phyloP scores from a whole-genome alignment of 2,797 vertebrate species.

The Neomorphus geoffroyi region DNA sequence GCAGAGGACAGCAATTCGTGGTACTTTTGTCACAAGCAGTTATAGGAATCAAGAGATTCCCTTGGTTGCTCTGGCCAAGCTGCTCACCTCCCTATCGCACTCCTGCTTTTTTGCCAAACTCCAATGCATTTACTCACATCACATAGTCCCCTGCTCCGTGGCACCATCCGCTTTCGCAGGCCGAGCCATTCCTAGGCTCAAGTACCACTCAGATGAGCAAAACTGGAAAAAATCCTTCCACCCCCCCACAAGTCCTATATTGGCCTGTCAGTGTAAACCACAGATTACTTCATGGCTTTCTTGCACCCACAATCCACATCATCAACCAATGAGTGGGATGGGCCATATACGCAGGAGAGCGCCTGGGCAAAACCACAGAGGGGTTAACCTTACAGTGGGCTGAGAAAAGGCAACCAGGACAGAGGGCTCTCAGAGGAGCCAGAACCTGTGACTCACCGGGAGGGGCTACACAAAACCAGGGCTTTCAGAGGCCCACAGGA shows the following conservation, averaged over 20 bases:
- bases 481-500: background rate
- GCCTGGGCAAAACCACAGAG: background rate
- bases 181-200: background rate
- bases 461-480: background rate
- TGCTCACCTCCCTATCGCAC: background rate
- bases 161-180: background rate
- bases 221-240: background rate
- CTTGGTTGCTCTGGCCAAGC: fast-evolving
- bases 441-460: background rate
- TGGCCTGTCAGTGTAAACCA: background rate
- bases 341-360: background rate
- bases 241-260: fast-evolving
- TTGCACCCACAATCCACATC: background rate
- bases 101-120: background rate
- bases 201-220: background rate
- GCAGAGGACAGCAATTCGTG: background rate
- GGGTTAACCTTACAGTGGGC: constrained; percentile 12
- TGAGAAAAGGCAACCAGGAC: background rate
- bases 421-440: background rate
- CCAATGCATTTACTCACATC: fast-evolving
- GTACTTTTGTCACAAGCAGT: background rate
- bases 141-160: fast-evolving
- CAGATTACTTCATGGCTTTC: constrained; percentile 4
- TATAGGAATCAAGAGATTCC: background rate
- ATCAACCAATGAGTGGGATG: background rate